Conservation (phyloP, 2,888 invertebrate genomes). For the Lasioglossum lativentre region DNA sequence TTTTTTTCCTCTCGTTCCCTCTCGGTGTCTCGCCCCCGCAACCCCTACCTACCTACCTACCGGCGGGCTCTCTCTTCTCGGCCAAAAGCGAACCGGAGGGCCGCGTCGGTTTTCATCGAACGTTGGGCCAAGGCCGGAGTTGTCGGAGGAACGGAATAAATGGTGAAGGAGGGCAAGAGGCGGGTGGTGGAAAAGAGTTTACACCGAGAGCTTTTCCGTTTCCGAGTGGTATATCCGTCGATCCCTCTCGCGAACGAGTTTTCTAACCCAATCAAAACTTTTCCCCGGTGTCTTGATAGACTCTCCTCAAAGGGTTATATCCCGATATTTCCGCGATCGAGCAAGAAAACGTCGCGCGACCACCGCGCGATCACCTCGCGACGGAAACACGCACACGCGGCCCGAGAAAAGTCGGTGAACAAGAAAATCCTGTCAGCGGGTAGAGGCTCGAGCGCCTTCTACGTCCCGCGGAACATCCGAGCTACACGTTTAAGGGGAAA, state of each 20-base stretch:
- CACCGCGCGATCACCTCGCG: background rate
- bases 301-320: slow-evolving; percentile 64
- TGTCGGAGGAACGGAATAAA: slow-evolving; percentile 19
- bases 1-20: slow-evolving; percentile 54
- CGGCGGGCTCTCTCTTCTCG: background rate
- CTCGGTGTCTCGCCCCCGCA: background rate
- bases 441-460: slow-evolving; percentile 45
- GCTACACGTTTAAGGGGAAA: slow-evolving; percentile 39
- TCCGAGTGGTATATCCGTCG: slow-evolving; percentile 69
- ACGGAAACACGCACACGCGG: background rate
- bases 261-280: slow-evolving; percentile 73
- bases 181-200: slow-evolving; percentile 56
- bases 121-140: slow-evolving; percentile 60
- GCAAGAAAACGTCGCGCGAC: slow-evolving; percentile 23
- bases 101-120: slow-evolving; percentile 58
- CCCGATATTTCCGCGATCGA: slow-evolving; percentile 52
- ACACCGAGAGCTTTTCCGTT: slow-evolving; percentile 71
- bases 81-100: slow-evolving; percentile 59
- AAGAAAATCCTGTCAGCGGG: slow-evolving; percentile 8
- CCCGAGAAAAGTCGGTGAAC: background rate
- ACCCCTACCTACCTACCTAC: background rate
- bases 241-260: slow-evolving; percentile 66
- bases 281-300: slow-evolving; percentile 63
- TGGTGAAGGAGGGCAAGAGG: background rate
- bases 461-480: slow-evolving; percentile 16